Evolutionary conservation across 1,140 invertebrate species (phyloP).

Genomic region (Venustaconcha ellipsiformis): DNA sequence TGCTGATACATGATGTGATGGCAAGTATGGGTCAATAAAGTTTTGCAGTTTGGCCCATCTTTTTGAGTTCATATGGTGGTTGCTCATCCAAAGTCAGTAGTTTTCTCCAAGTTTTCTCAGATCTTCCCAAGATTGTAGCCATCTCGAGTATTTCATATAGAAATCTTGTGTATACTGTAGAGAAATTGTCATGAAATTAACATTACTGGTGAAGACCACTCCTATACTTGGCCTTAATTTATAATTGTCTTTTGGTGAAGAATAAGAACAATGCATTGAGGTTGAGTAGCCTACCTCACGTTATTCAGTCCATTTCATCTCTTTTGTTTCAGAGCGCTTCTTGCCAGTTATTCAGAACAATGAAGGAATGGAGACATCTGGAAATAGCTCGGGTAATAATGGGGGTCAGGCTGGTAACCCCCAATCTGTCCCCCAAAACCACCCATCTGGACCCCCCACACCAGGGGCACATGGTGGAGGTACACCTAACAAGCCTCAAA

Average conservation of each 20-base stretch:
- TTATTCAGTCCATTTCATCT: slow-evolving; percentile 1
- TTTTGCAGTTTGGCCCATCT: too few relatives aligned
- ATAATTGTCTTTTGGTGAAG: neutral
- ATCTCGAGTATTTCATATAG: too few relatives aligned
- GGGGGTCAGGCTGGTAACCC: slow-evolving; percentile 25
- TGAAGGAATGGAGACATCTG: slow-evolving; percentile 53
- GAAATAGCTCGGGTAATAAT: slow-evolving; percentile 9
- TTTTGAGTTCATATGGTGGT: too few relatives aligned
- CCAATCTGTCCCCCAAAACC: slow-evolving; percentile 28
- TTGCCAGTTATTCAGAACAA: slow-evolving; percentile 55
- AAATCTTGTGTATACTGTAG: neutral
- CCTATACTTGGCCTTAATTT: neutral
- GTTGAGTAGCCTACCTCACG: neutral
- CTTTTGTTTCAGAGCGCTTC: slow-evolving; percentile 54
- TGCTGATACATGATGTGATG: too few relatives aligned
- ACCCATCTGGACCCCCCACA: slow-evolving; percentile 34
- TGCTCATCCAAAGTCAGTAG: too few relatives aligned
- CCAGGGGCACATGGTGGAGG: slow-evolving; percentile 29
- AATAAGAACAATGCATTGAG: neutral
- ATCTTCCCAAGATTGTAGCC: too few relatives aligned
- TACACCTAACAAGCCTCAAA: slow-evolving; percentile 16
- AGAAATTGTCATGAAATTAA: neutral
- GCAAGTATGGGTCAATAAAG: too few relatives aligned
- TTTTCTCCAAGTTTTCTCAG: too few relatives aligned
- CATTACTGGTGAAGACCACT: neutral